Base-by-base conservation (phyloP, 2,797 vertebrate species). In the Oreonectes daqikongensis region DNA sequence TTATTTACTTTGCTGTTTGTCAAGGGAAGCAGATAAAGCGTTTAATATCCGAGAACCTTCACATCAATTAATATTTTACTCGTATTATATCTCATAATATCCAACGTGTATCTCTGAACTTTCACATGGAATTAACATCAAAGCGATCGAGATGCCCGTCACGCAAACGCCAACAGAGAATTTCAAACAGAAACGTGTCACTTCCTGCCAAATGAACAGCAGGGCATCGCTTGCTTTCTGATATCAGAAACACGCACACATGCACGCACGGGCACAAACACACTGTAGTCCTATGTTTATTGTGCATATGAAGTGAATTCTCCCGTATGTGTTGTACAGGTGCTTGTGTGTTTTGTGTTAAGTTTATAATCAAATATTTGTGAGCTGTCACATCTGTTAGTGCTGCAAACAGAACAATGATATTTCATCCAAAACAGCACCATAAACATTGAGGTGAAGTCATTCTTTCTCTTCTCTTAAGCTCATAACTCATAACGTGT, bases 1-100 rank as follows among this genome's bases (percentile, higher is more conserved):
- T 26, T 57, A 55, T 69, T 69, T 26, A 70, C 38, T 24, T 40
- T 69, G 14, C 22, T 70, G 35, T 42, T 57, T 42, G 17, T 8
- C 22, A 42, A 10, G 14, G 7, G 30, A n/a, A 69, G 32, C 67
- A 53, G 15, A 12, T 42, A 42, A 42, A 42, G 40, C 35, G 35
- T 52, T 70, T 42, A 1, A 6, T 53, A 53, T 69, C 30, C 24
- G 11, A 22, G 30, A 53, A 50, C 12, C 30, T 69, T 69, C 9
- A 4, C 1, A 22, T 35, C 48, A 53, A 10, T 38, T 69, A 53
- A 15, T 15, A 18, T 69, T 69, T 38, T n/a, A 1, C 30, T 69
- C 26, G 32, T 17, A 17, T 40, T 48, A 22, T 32, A 32, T 52
- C 38, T 24, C 20, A 32, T 42, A 2, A 8, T 18, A 55, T 55